A percentile compares a stretch with the other conserved stretches of the same genome.
Conservation (phyloP, 2,888 invertebrate species). For the Troides aeacus region DNA sequence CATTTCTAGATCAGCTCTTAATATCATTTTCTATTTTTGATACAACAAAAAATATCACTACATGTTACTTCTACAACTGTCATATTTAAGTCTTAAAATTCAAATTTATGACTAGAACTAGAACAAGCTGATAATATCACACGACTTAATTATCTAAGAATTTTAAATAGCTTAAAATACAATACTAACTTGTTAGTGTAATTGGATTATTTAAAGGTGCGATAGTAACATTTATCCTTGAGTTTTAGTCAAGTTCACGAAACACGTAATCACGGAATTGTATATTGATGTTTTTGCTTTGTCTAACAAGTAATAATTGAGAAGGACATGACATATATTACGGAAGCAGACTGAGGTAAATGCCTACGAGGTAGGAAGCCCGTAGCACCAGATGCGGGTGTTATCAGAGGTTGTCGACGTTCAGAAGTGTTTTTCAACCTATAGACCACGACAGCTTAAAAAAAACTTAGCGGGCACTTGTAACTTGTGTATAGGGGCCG, state of each 20-base stretch:
- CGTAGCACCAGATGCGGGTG: conserved; percentile 59
- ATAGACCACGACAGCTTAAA: conserved; percentile 39
- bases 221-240: conserved; percentile 46
- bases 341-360: conserved; percentile 36
- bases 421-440: conserved; percentile 25
- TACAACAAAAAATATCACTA: not conserved
- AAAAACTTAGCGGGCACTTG: conserved; percentile 55
- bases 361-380: conserved; percentile 31
- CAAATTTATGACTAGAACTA: not conserved
- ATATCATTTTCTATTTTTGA: conserved; percentile 30
- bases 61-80: not conserved
- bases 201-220: conserved; percentile 8
- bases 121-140: not conserved
- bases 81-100: not conserved
- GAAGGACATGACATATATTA: conserved; percentile 30
- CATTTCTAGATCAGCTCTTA: conserved; percentile 39
- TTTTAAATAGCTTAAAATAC: not conserved
- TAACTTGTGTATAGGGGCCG: conserved; percentile 58
- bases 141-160: not conserved
- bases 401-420: conserved; percentile 50
- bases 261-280: conserved; percentile 30
- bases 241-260: conserved; percentile 56
- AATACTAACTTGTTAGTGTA: not conserved
- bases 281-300: conserved; percentile 29
- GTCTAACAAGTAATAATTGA: conserved; percentile 30